Percentiles rank a stretch among this genome's conserved stretches.
phyloP scores from a whole-genome alignment of 2,797 vertebrate genomes.

The Notamacropus eugenii region DNA sequence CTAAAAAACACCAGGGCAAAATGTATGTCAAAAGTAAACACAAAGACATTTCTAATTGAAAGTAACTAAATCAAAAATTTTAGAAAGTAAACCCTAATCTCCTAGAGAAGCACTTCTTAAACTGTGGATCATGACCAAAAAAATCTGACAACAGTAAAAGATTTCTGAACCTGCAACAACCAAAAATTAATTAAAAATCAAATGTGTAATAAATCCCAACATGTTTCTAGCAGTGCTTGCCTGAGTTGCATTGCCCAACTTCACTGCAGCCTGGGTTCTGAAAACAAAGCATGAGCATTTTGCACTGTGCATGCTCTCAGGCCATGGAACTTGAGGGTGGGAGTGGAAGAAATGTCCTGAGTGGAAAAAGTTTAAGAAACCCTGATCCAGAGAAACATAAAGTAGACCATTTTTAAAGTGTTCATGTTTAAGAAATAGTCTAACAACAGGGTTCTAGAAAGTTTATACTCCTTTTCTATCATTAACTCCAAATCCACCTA shows the following conservation, averaged over 20 bases:
- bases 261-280: too few species aligned
- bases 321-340: neutral
- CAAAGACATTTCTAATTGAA: slow-evolving; percentile 22
- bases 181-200: too few species aligned
- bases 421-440: slow-evolving; percentile 28
- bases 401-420: slow-evolving; percentile 11
- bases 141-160: too few species aligned
- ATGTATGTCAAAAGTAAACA: slow-evolving; percentile 33
- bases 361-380: neutral
- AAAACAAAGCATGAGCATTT: too few species aligned
- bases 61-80: slow-evolving; percentile 18
- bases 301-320: too few species aligned
- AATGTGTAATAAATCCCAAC: too few species aligned
- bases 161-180: too few species aligned
- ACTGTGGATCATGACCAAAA: too few species aligned
- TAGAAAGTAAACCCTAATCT: slow-evolving; percentile 18
- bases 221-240: too few species aligned
- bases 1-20: slow-evolving; percentile 81
- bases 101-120: neutral
- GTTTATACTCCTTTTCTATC: neutral
- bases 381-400: slow-evolving; percentile 20
- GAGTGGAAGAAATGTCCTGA: too few species aligned
- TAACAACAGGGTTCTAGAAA: slow-evolving; percentile 23
- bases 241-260: too few species aligned
- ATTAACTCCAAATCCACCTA: slow-evolving; percentile 26